Evolutionary conservation across 1,140 invertebrate genomes (phyloP).

Genomic region (Sycobia sp.): DNA sequence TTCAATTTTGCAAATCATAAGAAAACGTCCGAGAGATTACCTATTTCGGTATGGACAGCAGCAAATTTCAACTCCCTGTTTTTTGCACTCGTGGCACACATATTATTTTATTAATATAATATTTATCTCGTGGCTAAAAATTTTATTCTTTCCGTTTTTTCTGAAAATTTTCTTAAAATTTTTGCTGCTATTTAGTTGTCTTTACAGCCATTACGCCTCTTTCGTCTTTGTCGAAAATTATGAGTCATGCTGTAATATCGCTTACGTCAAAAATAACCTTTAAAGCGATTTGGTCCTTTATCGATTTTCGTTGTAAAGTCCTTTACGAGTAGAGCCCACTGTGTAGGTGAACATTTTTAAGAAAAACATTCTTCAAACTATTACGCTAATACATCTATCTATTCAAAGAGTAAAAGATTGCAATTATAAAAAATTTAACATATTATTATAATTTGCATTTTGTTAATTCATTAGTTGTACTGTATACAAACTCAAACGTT

Average conservation of each 20-base stretch:
- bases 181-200: background rate
- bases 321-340: slow-evolving; percentile 1
- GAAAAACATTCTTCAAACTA: background rate
- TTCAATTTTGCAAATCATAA: too few species aligned
- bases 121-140: background rate
- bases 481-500: too few species aligned
- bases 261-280: slow-evolving; percentile 23
- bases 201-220: slow-evolving; percentile 2
- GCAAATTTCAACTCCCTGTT: too few species aligned
- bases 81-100: too few species aligned
- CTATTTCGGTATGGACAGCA: too few species aligned
- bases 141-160: background rate
- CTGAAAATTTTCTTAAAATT: background rate
- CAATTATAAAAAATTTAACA: too few species aligned
- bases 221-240: slow-evolving; percentile 27
- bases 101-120: background rate
- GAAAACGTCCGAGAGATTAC: too few species aligned
- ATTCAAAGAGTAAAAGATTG: too few species aligned
- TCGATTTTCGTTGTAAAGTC: slow-evolving; percentile 7
- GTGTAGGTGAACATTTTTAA: slow-evolving; percentile 10
- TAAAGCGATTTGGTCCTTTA: slow-evolving; percentile 16
- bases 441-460: too few species aligned
- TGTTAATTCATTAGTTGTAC: too few species aligned
- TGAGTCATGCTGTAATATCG: slow-evolving; percentile 14
- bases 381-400: background rate